Percentiles rank a stretch among this genome's conserved stretches.
Conservation (phyloP, 2,797 vertebrate species). For the Acrossocheilus wenchowensis region DNA sequence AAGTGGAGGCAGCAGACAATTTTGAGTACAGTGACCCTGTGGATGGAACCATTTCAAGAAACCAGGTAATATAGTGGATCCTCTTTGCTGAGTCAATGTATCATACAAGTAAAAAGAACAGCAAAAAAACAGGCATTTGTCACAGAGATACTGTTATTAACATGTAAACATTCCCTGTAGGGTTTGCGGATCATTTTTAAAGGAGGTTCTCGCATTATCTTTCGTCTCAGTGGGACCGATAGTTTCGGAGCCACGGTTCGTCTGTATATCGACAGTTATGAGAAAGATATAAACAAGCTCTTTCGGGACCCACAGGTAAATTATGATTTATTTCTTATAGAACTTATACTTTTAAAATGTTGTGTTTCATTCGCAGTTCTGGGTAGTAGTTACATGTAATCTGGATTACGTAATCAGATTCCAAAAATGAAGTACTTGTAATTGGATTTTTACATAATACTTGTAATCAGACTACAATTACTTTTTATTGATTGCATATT, state of each 20-base stretch:
- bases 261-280: conserved; percentile 94
- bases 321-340: background rate
- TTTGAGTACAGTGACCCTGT: conserved; percentile 95
- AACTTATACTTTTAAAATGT: background rate
- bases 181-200: conserved; percentile 92
- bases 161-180: conserved; percentile 68
- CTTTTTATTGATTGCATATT: background rate
- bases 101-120: background rate
- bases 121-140: background rate
- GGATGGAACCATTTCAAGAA: conserved; percentile 90
- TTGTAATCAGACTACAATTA: too few relatives aligned
- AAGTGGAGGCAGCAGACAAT: conserved; percentile 92
- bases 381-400: background rate
- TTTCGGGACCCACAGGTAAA: conserved; percentile 89
- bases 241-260: conserved; percentile 88
- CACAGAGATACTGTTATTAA: background rate
- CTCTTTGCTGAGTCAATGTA: background rate
- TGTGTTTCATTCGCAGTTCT: background rate
- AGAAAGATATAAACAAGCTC: conserved; percentile 84
- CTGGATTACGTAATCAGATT: background rate
- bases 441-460: background rate
- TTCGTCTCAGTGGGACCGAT: conserved; percentile 90
- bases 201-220: conserved; percentile 93
- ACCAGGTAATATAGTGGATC: conserved; percentile 83
- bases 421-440: too few relatives aligned